Base-by-base conservation (phyloP, 1,140 invertebrate species). In the Anagrus nilaparvatae region DNA sequence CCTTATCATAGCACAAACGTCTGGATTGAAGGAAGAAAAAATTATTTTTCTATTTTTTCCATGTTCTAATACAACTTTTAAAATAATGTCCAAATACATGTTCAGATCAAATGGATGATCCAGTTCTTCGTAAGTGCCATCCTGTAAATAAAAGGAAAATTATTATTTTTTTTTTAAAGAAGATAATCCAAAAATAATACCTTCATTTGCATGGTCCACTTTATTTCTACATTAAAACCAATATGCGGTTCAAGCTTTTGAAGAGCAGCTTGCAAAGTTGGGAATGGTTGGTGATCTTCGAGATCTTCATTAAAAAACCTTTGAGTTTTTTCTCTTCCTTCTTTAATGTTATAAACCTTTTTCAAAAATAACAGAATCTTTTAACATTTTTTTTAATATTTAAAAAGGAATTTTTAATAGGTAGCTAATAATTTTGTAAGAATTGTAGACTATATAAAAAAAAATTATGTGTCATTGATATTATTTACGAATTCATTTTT, bases 181-280 rank as follows among this genome's bases (percentile, higher is more conserved):
- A 43, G 28, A 35, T 31, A 23, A 10, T 20, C 43, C 20, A 40
- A 33, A 45, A 27, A 43, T 21, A 20, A 16, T 52, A 75, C 75
- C 60, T 81, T 73, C 13, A 85, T 59, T 49, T 84, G 75, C 77
- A 90, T 89, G 1, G 87, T 91, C 84, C 90, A 95, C 60, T 97
- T 97, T 10, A 97, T 79, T 73, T 97, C 94, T 48, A 97, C 79
- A 65, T 97, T 96, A 53, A 94, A 95, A 1, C 92, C 93, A 40
- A 90, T 81, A 59, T 87, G 78, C 16, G 72, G 67, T 55, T 92
- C 85, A 4, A 97, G 70, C 12, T 73, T 73, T 56, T 89, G 77
- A n/a, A 95, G 61, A 3, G 79, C 79, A 43, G 82, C 75, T 56
- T 89, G 74, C 10, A 97, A 67, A 7, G 87, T 89, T 6, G 91